phyloP scores from a whole-genome alignment of 2,888 invertebrate genomes.

The Gerris lacustris region DNA sequence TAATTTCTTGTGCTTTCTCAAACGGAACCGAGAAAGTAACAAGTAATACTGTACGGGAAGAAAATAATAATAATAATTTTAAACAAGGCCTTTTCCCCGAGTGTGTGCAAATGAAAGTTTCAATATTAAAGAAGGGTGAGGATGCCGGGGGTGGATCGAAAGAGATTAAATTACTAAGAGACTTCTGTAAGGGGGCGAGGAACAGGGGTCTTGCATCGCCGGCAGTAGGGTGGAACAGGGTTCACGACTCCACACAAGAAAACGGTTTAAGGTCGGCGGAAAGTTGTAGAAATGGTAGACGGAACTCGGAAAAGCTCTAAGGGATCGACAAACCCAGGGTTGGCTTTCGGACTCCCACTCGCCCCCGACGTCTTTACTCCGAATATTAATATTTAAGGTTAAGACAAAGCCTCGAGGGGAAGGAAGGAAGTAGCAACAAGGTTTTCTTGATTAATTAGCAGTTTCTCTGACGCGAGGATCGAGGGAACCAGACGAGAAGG shows the following conservation, averaged over 20 bases:
- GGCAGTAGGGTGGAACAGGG: no score
- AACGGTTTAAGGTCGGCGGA: neutral
- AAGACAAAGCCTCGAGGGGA: slow-evolving; percentile 5
- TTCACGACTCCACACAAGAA: no score
- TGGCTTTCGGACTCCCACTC: no score
- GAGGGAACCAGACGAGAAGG: neutral
- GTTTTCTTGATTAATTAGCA: slow-evolving; percentile 28
- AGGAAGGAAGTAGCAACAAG: slow-evolving; percentile 6
- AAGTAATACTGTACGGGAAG: neutral
- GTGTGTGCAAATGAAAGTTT: slow-evolving; percentile 9
- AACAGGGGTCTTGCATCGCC: no score
- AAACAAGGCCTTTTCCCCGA: neutral
- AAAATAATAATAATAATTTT: slow-evolving; percentile 1
- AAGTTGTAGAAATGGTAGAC: neutral
- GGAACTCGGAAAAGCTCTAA: neutral
- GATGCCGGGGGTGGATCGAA: neutral
- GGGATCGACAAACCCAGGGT: neutral
- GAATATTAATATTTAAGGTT: slow-evolving; percentile 8
- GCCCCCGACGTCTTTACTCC: neutral
- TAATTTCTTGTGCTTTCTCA: slow-evolving; percentile 1
- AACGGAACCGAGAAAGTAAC: neutral
- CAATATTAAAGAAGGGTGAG: slow-evolving; percentile 8
- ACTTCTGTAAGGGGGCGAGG: neutral
- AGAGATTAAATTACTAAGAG: neutral
- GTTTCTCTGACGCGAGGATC: slow-evolving; percentile 13